A percentile compares a stretch with the other conserved stretches of the same genome.
phyloP scores from a whole-genome alignment of 2,113 vertebrate species.

The Nettapus auritus region DNA sequence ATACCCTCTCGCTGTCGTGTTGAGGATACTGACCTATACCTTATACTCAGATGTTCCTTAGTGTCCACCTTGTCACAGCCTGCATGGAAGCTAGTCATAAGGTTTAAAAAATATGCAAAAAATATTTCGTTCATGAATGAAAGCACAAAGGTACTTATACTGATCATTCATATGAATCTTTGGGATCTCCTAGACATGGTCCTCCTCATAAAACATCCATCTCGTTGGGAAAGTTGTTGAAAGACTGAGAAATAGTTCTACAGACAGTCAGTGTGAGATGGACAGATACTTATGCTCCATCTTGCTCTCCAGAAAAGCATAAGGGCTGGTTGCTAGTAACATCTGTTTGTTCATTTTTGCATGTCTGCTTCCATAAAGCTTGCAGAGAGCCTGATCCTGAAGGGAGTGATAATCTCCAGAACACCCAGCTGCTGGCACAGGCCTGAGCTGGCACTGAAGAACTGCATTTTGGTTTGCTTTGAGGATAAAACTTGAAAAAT shows the following conservation, averaged over 20 bases:
- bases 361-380: not conserved
- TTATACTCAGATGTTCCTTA: not conserved
- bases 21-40: not conserved
- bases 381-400: not conserved
- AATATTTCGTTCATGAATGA: not conserved
- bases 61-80: not conserved
- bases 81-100: not conserved
- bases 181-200: not conserved
- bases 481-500: conserved; percentile 27
- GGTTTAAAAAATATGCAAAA: not conserved
- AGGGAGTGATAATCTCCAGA: conserved; percentile 5
- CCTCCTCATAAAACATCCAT: not conserved
- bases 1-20: rapidly evolving
- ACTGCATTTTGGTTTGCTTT: not conserved
- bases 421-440: not conserved
- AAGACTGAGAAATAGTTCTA: not conserved
- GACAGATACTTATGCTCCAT: not conserved
- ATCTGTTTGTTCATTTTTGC: not conserved
- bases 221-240: not conserved
- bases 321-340: not conserved
- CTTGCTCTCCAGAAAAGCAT: not conserved
- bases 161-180: not conserved
- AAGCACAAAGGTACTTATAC: not conserved
- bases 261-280: not conserved
- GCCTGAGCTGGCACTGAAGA: conserved; percentile 5